These are phyloP conservation scores for Ennomos fuscantarius DNA, from an alignment of 2,888 invertebrate genomes.

Conservation along the genomic window DNA sequence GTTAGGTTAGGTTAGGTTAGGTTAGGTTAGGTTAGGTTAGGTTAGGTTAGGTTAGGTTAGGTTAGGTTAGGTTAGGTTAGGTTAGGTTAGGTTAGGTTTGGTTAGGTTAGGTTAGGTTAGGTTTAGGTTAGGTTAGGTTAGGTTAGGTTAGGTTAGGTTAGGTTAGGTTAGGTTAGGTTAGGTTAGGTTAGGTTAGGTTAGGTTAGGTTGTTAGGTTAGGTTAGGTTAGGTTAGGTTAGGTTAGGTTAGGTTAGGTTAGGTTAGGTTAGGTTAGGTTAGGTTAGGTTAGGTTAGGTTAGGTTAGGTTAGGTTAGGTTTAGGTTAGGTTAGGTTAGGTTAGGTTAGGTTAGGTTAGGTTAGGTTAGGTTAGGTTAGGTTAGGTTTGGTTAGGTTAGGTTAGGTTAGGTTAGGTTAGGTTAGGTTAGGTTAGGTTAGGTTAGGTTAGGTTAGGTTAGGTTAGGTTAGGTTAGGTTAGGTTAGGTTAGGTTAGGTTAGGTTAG, in stretches of 20 bases:
- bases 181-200: no score
- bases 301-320: slow-evolving; percentile 33
- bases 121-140: slow-evolving; percentile 30
- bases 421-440: no score
- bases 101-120: slow-evolving; percentile 27
- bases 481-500: no score
- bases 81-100: neutral
- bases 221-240: slow-evolving; percentile 31
- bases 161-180: slow-evolving; percentile 31
- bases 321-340: slow-evolving; percentile 34
- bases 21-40: slow-evolving; percentile 37
- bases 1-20: slow-evolving; percentile 18
- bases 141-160: slow-evolving; percentile 30
- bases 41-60: slow-evolving; percentile 38
- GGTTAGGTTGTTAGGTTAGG: no score
- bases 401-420: no score
- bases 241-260: slow-evolving; percentile 28
- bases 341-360: slow-evolving; percentile 29
- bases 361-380: slow-evolving; percentile 34
- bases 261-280: slow-evolving; percentile 31
- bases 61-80: slow-evolving; percentile 33
- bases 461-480: no score
- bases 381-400: slow-evolving; percentile 21
- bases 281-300: no score
- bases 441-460: no score